Percentiles rank a stretch among this genome's conserved stretches.
phyloP scores from a whole-genome alignment of 2,113 vertebrate species.

The Bubo blakistoni region DNA sequence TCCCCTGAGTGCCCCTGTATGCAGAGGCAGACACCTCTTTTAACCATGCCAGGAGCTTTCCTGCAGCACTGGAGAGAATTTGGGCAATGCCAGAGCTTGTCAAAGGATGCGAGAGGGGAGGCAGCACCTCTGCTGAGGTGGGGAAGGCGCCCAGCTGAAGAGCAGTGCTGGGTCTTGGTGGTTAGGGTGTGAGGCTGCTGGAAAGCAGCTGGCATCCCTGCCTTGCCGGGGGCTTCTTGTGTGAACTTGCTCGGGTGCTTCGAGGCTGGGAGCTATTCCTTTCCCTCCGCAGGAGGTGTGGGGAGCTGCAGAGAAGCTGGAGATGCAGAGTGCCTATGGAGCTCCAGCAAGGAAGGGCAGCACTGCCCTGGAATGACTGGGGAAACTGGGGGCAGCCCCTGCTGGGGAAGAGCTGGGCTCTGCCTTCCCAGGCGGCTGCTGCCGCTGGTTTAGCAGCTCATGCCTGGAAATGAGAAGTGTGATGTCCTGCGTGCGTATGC shows the following conservation, averaged over 20 bases:
- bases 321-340: background rate
- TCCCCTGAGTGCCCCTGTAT: background rate
- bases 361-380: background rate
- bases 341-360: background rate
- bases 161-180: background rate
- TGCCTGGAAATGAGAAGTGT: background rate
- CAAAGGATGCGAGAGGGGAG: accelerated
- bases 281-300: background rate
- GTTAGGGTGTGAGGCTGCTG: background rate
- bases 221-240: background rate
- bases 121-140: background rate
- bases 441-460: background rate
- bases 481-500: background rate
- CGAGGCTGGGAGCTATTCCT: background rate
- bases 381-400: background rate
- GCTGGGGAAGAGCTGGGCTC: background rate
- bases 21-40: background rate
- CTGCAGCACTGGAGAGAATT: background rate
- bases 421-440: accelerated
- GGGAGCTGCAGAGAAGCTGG: background rate
- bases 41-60: background rate
- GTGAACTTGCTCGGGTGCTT: background rate
- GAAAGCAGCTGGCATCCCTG: background rate
- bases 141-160: background rate
- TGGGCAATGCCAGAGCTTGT: background rate